Base-by-base conservation (phyloP, 2,888 invertebrate species). In the Amiota minor region DNA sequence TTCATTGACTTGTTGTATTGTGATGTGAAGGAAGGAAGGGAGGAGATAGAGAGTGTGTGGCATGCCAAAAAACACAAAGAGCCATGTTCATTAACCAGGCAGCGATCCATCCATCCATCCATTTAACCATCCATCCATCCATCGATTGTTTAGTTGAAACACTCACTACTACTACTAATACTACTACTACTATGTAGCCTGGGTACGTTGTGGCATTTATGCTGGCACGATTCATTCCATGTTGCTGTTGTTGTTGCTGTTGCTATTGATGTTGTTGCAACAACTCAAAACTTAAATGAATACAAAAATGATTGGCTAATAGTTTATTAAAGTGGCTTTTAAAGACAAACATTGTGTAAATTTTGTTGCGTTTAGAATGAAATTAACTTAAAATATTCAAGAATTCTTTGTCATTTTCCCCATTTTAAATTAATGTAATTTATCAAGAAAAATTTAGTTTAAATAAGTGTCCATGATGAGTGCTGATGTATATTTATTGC, bases 121-220 rank as follows among this genome's bases (percentile, higher is more conserved):
- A 23, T 23, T 23, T 23, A 23, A 35, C 8, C 61, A 62, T 20
- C 35, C 14, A 59, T 23, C 62, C 62, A 62, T n/a, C n/a, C 62
- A 62, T 23, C 62, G 23, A 62, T 53, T n/a, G 53, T n/a, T 11
- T 59, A 18, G 23, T 20, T 35, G 6, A 35, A 35, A 35, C 35
- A 35, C 35, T 35, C 35, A 6, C 35, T 6, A 35, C 35, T 35
- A 35, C 3, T 1, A n/a, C n/a, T n/a, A n/a, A n/a, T n/a, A n/a
- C n/a, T n/a, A n/a, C n/a, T n/a, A n/a, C n/a, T 35, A 65, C n/a
- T 18, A 20, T 53, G 50, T 53, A 53, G 67, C 67, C 50, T 68
- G 67, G 50, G 67, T 68, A 68, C 67, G 67, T 53, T 68, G 67
- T 68, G 67, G 67, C 67, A 68, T 68, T 68, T 68, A 50, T 65